These are phyloP conservation scores for Hemiprocne comata DNA, from an alignment of 2,113 vertebrate genomes.

Conservation along the genomic window DNA sequence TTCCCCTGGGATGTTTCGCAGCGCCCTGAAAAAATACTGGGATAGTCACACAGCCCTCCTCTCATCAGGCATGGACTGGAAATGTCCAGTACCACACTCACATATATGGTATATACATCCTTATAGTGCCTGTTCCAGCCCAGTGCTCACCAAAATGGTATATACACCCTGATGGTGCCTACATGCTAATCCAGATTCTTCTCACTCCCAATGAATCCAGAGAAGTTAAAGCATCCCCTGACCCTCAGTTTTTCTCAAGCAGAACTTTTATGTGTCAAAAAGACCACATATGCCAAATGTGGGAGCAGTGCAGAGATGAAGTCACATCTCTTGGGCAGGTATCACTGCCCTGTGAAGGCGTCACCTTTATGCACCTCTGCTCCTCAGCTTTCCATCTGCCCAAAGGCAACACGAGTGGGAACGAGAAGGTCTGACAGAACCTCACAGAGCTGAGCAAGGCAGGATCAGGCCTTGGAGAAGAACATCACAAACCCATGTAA, in stretches of 20 bases:
- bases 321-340: neutral
- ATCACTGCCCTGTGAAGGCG: accelerated
- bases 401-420: accelerated
- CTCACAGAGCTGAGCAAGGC: neutral
- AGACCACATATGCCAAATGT: accelerated
- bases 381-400: neutral
- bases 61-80: neutral
- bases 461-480: neutral
- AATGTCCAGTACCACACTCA: neutral
- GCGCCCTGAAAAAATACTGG: accelerated
- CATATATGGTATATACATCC: neutral
- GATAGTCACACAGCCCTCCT: neutral
- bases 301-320: neutral
- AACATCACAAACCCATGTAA: neutral
- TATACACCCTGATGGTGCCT: neutral
- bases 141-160: neutral
- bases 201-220: neutral
- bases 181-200: neutral
- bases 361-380: neutral
- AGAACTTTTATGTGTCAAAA: neutral
- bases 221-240: neutral
- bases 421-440: neutral
- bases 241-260: neutral
- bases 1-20: neutral
- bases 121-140: neutral